These are phyloP conservation scores for Aegotheles bennettii DNA, from an alignment of 2,113 vertebrate genomes.

Conservation along the genomic window DNA sequence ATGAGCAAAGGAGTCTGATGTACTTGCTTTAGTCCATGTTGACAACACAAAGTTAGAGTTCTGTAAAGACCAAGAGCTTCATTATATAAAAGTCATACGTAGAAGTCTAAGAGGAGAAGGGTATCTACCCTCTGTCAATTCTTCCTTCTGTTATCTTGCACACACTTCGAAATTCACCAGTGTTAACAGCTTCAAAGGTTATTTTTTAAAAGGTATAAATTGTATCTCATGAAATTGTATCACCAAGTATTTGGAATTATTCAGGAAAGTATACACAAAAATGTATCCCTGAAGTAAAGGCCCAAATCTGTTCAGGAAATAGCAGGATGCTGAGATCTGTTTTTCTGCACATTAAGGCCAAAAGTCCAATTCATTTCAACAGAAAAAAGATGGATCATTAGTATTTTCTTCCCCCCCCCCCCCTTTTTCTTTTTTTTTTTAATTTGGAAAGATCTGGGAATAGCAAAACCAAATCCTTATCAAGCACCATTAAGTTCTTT, in stretches of 20 bases:
- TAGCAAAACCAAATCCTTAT: not conserved
- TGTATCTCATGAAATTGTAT: not conserved
- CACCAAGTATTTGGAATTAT: not conserved
- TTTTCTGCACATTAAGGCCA: not conserved
- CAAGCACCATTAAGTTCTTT: not conserved
- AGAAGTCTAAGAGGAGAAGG: not conserved
- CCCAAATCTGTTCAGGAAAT: not conserved
- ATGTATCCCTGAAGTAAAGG: not conserved
- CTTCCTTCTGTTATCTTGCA: not conserved
- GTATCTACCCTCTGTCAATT: not conserved
- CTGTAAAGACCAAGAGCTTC: not conserved
- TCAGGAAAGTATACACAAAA: not conserved
- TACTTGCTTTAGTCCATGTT: not conserved
- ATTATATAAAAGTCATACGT: not conserved
- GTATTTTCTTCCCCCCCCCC: not conserved
- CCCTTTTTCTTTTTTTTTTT: not conserved
- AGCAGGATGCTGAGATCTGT: not conserved
- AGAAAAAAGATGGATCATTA: not conserved
- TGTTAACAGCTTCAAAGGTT: not conserved
- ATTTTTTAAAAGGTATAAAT: not conserved
- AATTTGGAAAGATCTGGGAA: not conserved
- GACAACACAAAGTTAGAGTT: not conserved
- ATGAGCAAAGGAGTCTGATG: not conserved
- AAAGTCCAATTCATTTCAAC: not conserved
- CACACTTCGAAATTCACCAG: not conserved